Conservation (phyloP, 1,140 invertebrate species). For the Micrasema minimum region DNA sequence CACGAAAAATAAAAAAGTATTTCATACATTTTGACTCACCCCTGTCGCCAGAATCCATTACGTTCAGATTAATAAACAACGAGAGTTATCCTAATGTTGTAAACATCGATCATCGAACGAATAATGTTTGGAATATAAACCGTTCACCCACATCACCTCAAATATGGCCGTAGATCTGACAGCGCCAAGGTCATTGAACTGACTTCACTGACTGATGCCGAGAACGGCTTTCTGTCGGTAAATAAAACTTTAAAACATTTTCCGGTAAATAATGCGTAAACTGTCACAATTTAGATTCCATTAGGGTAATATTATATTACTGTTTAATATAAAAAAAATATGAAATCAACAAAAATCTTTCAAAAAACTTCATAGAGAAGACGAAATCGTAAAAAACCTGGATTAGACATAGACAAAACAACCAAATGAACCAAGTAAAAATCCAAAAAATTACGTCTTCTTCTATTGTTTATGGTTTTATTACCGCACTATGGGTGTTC, state of each 20-base stretch:
- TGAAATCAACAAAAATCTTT: not conserved
- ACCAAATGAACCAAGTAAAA: too few species aligned
- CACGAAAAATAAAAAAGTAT: conserved; percentile 30
- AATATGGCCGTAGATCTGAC: conserved; percentile 48
- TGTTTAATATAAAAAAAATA: conserved; percentile 16
- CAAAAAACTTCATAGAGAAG: conserved; percentile 14
- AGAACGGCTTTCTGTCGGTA: conserved; percentile 7
- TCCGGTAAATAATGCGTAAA: not conserved
- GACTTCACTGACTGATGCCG: conserved; percentile 36
- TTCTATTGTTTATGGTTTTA: too few species aligned
- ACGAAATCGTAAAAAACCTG: too few species aligned
- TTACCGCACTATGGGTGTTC: too few species aligned
- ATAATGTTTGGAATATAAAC: conserved; percentile 39
- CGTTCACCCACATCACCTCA: conserved; percentile 48
- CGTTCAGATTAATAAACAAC: conserved; percentile 11
- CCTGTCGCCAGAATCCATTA: conserved; percentile 42
- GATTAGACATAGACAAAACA: conserved; percentile 11
- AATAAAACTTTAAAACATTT: conserved; percentile 2
- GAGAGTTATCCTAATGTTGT: conserved; percentile 22
- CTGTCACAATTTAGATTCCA: not conserved
- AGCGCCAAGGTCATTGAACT: conserved; percentile 48
- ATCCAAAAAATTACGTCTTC: too few species aligned
- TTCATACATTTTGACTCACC: conserved; percentile 40
- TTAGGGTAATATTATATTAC: conserved; percentile 4
- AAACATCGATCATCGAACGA: conserved; percentile 34